phyloP scores from a whole-genome alignment of 2,888 invertebrate genomes.

The Xylota sylvarum region DNA sequence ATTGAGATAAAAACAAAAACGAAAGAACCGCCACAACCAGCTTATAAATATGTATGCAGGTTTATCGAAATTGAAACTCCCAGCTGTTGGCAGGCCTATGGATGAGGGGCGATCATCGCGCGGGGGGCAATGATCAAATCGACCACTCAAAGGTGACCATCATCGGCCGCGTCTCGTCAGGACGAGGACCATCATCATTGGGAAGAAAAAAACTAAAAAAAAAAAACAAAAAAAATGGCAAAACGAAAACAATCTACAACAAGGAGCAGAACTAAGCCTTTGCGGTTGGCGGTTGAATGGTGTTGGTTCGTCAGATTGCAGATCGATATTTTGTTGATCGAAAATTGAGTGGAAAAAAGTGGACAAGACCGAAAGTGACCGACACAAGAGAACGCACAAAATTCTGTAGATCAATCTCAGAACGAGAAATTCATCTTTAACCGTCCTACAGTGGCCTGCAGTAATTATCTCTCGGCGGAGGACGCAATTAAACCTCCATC shows the following conservation, averaged over 20 bases:
- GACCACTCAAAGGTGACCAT: constrained; percentile 75
- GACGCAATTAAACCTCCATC: constrained; percentile 79
- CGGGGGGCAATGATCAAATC: constrained; percentile 61
- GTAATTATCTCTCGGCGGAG: constrained; percentile 79
- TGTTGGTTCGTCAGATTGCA: constrained; percentile 76
- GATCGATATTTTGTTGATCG: constrained; percentile 77
- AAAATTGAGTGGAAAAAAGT: constrained; percentile 71
- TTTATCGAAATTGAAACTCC: constrained; percentile 77
- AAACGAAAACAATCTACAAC: constrained; percentile 71
- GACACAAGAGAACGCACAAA: constrained; percentile 75
- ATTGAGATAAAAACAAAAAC: constrained; percentile 79
- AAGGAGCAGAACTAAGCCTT: constrained; percentile 75
- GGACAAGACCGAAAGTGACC: constrained; percentile 74
- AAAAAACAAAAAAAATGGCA: constrained; percentile 39
- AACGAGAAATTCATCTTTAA: constrained; percentile 78
- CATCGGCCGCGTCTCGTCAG: constrained; percentile 65
- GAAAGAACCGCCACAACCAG: constrained; percentile 77
- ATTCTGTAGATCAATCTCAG: constrained; percentile 77
- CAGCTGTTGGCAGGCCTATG: constrained; percentile 62
- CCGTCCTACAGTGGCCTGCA: constrained; percentile 57
- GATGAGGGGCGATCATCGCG: constrained; percentile 33
- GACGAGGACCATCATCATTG: constrained; percentile 49
- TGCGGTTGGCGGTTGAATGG: constrained; percentile 75
- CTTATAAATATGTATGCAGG: constrained; percentile 79
- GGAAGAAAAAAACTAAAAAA: constrained; percentile 19